phyloP scores from a whole-genome alignment of 2,888 invertebrate genomes.

The Villa cingulata region DNA sequence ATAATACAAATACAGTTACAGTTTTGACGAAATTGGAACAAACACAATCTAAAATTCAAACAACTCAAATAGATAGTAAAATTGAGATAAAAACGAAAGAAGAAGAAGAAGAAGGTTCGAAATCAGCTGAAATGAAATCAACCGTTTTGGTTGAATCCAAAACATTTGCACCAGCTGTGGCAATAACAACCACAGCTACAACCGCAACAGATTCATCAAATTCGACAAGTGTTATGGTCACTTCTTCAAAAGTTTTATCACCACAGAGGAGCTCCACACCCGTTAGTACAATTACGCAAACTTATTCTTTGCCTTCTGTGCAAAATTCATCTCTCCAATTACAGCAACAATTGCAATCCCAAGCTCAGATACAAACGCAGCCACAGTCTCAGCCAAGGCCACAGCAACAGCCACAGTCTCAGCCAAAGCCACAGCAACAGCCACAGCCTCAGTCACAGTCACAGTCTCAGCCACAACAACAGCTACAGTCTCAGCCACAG shows the following conservation, averaged over 20 bases:
- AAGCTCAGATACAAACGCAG: background rate
- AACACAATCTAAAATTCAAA: background rate
- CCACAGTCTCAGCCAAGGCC: constrained; percentile 12
- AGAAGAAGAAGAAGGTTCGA: background rate
- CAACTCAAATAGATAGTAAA: background rate
- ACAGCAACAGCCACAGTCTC: constrained; percentile 13
- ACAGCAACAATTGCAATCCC: background rate
- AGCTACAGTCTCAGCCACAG: constrained; percentile 25
- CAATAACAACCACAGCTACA: constrained; percentile 1
- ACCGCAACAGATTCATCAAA: background rate
- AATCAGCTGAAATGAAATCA: constrained; percentile 3
- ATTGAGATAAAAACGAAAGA: background rate
- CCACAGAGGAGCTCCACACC: too few relatives aligned
- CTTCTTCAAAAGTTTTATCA: background rate
- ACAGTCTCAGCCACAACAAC: constrained; percentile 14
- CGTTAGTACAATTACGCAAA: background rate
- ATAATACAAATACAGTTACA: background rate
- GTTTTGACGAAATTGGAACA: background rate
- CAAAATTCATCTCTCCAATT: background rate
- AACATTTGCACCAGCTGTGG: background rate
- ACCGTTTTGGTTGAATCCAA: too few relatives aligned
- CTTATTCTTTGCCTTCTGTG: background rate
- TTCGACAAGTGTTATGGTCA: constrained; percentile 5
- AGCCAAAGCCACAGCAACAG: constrained; percentile 10
- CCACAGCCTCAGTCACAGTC: constrained; percentile 16